These are phyloP conservation scores for Ischnus inquisitorius DNA, from an alignment of 2,888 invertebrate species.

Conservation along the genomic window DNA sequence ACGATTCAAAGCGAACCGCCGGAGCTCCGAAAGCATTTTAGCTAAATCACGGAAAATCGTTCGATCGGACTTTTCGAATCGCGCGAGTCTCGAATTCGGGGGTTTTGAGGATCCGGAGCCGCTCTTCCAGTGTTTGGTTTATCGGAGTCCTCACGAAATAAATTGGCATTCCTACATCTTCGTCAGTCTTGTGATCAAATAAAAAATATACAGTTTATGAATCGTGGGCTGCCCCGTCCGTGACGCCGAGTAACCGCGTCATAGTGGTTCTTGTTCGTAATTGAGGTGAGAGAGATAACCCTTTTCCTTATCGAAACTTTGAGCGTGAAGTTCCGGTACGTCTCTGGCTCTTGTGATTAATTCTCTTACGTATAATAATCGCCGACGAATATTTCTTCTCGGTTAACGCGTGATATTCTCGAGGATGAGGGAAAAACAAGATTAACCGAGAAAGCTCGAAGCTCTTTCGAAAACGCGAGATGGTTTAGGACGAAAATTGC, in stretches of 20 bases:
- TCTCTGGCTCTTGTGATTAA: conserved; percentile 42
- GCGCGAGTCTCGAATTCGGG: conserved; percentile 21
- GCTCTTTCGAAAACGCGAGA: conserved; percentile 12
- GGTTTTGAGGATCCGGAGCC: conserved; percentile 35
- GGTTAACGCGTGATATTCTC: background rate
- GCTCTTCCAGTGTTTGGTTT: conserved; percentile 57
- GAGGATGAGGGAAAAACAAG: background rate
- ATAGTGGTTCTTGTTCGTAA: conserved; percentile 9
- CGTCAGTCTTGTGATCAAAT: conserved; percentile 70
- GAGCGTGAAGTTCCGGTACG: conserved; percentile 52
- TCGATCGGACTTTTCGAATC: background rate
- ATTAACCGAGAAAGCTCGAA: background rate
- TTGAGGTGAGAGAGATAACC: conserved; percentile 32
- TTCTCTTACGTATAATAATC: conserved; percentile 57
- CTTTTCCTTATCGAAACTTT: conserved; percentile 50
- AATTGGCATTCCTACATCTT: conserved; percentile 65
- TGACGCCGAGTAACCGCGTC: conserved; percentile 35
- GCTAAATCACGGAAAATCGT: background rate
- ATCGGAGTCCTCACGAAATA: conserved; percentile 64
- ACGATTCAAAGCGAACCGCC: background rate
- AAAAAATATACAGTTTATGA: conserved; percentile 61
- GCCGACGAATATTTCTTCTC: conserved; percentile 36
- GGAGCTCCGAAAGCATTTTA: background rate
- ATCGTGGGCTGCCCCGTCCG: conserved; percentile 61
- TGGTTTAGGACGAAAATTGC: conserved; percentile 40